Conservation (phyloP, 2,797 vertebrate genomes). For the Acrossocheilus fasciatus region DNA sequence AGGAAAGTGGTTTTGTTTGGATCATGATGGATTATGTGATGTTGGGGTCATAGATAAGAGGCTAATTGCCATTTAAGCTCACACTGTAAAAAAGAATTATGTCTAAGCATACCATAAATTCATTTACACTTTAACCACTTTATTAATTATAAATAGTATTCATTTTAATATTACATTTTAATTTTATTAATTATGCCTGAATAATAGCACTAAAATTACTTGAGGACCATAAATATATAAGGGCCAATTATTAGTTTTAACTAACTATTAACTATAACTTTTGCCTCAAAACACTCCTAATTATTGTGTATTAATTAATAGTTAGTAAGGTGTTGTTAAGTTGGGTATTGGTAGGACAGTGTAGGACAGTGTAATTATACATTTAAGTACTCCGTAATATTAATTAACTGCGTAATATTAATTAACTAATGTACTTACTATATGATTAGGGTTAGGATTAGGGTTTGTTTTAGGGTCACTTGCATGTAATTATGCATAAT, state of each 20-base stretch:
- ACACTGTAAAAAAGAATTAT: not conserved
- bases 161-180: not conserved
- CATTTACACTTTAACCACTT: not conserved
- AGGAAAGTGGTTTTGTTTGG: not conserved
- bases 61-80: not conserved
- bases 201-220: not conserved
- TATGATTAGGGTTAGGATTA: too few relatives aligned
- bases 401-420: too few relatives aligned
- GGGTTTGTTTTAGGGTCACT: too few relatives aligned
- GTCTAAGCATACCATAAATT: not conserved
- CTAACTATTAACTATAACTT: not conserved
- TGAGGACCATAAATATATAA: not conserved
- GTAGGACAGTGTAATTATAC: too few relatives aligned
- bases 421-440: too few relatives aligned
- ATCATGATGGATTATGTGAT: not conserved
- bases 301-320: not conserved
- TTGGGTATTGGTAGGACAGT: not conserved
- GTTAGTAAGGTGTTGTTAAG: not conserved
- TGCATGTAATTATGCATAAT: too few relatives aligned
- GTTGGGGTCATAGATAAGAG: slow-evolving; percentile 4
- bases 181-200: not conserved
- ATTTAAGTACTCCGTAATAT: too few relatives aligned
- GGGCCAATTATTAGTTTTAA: not conserved
- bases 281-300: not conserved
- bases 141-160: not conserved